Base-by-base conservation (phyloP, 2,888 invertebrate genomes). In the Phengaris alcon region DNA sequence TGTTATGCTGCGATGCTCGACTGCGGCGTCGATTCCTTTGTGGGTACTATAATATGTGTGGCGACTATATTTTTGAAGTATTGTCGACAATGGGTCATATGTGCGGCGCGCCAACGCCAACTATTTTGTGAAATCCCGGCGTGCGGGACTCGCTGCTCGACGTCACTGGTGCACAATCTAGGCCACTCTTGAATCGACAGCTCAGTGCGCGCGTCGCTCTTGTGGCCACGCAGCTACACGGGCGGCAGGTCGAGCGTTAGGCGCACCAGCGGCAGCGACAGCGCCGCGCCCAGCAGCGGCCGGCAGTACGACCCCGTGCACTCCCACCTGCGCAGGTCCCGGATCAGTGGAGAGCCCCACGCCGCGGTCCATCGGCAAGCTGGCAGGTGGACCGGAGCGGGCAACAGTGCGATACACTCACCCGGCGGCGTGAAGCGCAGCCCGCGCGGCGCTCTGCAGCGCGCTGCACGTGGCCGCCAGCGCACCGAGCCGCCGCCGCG, bases 291-390 rank as follows among this genome's bases (percentile, higher is more conserved):
- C 77, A 81, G 75, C 82, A 88, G 79, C 74, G 83, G 84, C 10
- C 88, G 87, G 79, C 83, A 84, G 81, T 85, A 86, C 74, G 84
- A 78, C 75, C 82, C 85, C 79, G 82, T 84, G 77, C 82, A 77
- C 81, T 83, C 79, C 86, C 85, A 88, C 13, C 88, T 85, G 81
- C 73, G 13, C 22, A 59, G 7, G 10, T 51, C 64, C 10, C 8
- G 13, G 13, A 12, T 68, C 35, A 22, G 64, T 44, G 22, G 35
- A 35, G 35, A 35, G 35, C 35, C 35, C 35, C 35, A 22, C 35
- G 35, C 35, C 35, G 35, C 35, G 35, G 35, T 35, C 35, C 35
- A 35, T 4, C 35, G 35, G 35, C 35, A 35, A 35, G 2, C 46
- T 1, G 6, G 22, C 22, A 2, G 44, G 35, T 10, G 44, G 6